A percentile compares a stretch with the other conserved stretches of the same genome.
Conservation (phyloP, 2,113 vertebrate genomes). For the Phrynocephalus versicolor region DNA sequence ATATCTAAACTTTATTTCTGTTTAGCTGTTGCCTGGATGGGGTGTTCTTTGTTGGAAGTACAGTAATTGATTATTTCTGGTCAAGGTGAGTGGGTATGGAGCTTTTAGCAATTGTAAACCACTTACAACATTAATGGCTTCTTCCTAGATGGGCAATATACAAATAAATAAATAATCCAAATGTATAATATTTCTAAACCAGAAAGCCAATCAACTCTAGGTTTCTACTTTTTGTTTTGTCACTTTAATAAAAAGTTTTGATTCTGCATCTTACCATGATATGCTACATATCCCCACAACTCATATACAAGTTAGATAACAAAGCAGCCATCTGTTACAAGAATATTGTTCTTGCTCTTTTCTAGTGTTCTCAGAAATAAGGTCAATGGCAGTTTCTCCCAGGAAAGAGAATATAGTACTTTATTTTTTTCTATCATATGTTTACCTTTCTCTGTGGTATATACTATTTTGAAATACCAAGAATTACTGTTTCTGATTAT, state of each 20-base stretch:
- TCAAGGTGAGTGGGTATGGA: no score
- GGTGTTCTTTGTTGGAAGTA: no score
- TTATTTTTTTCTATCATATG: not conserved
- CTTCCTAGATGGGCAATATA: no score
- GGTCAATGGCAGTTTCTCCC: not conserved
- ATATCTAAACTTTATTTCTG: no score
- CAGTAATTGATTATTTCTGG: no score
- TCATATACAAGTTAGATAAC: not conserved
- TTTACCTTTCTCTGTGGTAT: no score
- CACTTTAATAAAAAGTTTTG: no score
- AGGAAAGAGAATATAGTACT: not conserved
- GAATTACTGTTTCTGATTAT: not conserved
- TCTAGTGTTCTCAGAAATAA: not conserved
- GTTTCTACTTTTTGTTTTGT: not conserved
- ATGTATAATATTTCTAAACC: not conserved
- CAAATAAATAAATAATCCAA: not conserved
- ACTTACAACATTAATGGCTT: no score
- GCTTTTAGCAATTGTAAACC: no score
- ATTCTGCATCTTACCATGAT: not conserved
- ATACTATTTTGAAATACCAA: not conserved
- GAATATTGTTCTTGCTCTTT: not conserved
- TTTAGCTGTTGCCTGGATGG: no score
- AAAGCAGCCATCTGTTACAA: no score
- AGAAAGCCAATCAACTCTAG: not conserved
- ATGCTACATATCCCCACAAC: not conserved